Evolutionary conservation across 2,888 invertebrate genomes (phyloP).

Genomic region (Himalopsyche tibetana): DNA sequence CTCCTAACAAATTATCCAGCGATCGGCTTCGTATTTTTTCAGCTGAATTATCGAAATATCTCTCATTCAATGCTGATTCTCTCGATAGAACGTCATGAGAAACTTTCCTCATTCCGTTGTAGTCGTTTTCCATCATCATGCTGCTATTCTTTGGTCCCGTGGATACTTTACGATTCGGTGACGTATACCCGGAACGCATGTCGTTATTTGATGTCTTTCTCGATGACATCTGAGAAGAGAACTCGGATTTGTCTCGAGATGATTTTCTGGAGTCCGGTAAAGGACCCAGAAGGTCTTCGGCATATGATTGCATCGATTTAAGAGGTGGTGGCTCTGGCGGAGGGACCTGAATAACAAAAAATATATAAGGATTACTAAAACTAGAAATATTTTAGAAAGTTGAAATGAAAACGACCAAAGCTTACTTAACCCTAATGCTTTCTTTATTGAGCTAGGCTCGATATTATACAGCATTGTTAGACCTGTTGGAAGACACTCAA

Average conservation of each 20-base stretch:
- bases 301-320: conserved; percentile 69
- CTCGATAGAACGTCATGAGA: conserved; percentile 87
- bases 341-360: conserved; percentile 73
- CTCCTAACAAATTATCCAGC: conserved; percentile 87
- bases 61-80: conserved; percentile 90
- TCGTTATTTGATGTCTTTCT: conserved; percentile 70
- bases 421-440: too few species aligned
- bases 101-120: conserved; percentile 78
- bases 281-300: conserved; percentile 64
- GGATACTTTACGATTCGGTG: conserved; percentile 63
- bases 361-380: too few species aligned
- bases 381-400: too few species aligned
- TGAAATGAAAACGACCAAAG: too few species aligned
- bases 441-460: too few species aligned
- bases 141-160: conserved; percentile 62
- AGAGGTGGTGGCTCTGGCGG: conserved; percentile 82
- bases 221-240: conserved; percentile 66
- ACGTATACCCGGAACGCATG: conserved; percentile 67
- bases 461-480: too few species aligned
- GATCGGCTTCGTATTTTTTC: conserved; percentile 90
- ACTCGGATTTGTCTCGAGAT: conserved; percentile 69
- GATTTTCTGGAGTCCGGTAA: conserved; percentile 69
- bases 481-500: too few species aligned
- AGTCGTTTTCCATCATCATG: conserved; percentile 65
- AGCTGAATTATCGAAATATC: conserved; percentile 85